Percentiles rank a stretch among this genome's conserved stretches.
phyloP scores from a whole-genome alignment of 1,140 invertebrate genomes.

The Lutraria rhynchaena region DNA sequence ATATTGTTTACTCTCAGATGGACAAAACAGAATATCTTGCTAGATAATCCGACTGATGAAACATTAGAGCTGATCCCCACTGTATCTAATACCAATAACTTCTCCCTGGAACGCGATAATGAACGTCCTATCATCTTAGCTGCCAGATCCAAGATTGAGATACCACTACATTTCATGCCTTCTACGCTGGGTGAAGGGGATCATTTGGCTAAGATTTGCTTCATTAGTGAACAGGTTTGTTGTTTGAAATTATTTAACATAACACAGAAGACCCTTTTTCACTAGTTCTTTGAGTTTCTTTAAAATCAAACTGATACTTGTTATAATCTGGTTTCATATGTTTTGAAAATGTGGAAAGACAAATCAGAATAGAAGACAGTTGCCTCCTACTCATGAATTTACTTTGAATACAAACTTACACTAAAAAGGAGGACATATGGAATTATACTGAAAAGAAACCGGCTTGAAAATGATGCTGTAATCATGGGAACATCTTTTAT shows the following conservation, averaged over 20 bases:
- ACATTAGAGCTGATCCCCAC: slow-evolving; percentile 75
- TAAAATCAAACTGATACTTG: too few relatives aligned
- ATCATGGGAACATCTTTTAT: too few relatives aligned
- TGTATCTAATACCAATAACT: slow-evolving; percentile 81
- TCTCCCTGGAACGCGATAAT: slow-evolving; percentile 77
- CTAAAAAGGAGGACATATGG: too few relatives aligned
- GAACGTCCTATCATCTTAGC: slow-evolving; percentile 72
- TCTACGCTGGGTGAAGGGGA: slow-evolving; percentile 78
- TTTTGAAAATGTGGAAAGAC: too few relatives aligned
- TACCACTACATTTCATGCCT: slow-evolving; percentile 81
- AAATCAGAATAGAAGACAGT: too few relatives aligned
- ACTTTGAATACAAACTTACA: too few relatives aligned
- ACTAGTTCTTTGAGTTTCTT: too few relatives aligned
- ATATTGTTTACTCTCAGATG: slow-evolving; percentile 74
- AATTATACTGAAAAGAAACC: too few relatives aligned
- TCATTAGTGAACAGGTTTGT: slow-evolving; percentile 79
- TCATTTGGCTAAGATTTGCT: slow-evolving; percentile 77
- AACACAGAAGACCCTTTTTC: too few relatives aligned
- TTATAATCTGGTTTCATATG: too few relatives aligned
- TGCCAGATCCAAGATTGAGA: slow-evolving; percentile 69
- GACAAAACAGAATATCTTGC: slow-evolving; percentile 75
- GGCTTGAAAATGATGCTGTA: too few relatives aligned
- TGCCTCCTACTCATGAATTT: too few relatives aligned
- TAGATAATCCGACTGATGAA: slow-evolving; percentile 80
- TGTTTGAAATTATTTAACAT: not conserved